These are phyloP conservation scores for Pangasius macronema DNA, from an alignment of 2,797 vertebrate species.

Conservation along the genomic window DNA sequence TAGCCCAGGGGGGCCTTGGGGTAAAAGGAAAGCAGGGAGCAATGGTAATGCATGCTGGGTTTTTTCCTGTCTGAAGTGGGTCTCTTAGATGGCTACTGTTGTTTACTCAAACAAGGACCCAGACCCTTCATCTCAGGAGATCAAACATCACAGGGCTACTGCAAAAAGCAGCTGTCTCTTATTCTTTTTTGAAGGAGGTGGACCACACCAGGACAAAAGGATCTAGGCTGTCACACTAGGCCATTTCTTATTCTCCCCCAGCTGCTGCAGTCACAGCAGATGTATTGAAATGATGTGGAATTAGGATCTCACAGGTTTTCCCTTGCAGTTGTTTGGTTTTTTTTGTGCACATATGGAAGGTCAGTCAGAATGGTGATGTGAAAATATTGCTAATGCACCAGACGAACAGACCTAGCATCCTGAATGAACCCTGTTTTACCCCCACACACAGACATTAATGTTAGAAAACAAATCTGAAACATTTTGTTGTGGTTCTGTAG, in stretches of 20 bases:
- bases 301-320: neutral
- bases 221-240: slow-evolving; percentile 25
- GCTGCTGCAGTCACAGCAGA: slow-evolving; percentile 20
- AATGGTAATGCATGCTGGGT: slow-evolving; percentile 53
- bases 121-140: slow-evolving; percentile 59
- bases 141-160: slow-evolving; percentile 55
- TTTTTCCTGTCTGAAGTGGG: slow-evolving; percentile 54
- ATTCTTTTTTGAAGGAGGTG: slow-evolving; percentile 45
- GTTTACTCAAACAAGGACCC: slow-evolving; percentile 54
- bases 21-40: slow-evolving; percentile 38
- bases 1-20: slow-evolving; percentile 27
- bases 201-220: slow-evolving; percentile 24
- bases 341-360: no score
- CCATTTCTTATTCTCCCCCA: slow-evolving; percentile 8
- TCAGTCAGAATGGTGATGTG: neutral
- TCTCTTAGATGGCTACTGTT: slow-evolving; percentile 42
- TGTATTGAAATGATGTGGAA: slow-evolving; percentile 23
- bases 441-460: neutral
- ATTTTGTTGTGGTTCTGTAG: neutral
- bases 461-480: neutral
- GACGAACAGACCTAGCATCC: slow-evolving; percentile 10
- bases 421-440: neutral
- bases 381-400: slow-evolving; percentile 6
- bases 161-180: slow-evolving; percentile 42
- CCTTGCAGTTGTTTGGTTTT: neutral